A percentile compares a stretch with the other conserved stretches of the same genome.
These are phyloP conservation scores for Camponotus floridanus DNA, from an alignment of 1,140 invertebrate species.

Conservation along the genomic window DNA sequence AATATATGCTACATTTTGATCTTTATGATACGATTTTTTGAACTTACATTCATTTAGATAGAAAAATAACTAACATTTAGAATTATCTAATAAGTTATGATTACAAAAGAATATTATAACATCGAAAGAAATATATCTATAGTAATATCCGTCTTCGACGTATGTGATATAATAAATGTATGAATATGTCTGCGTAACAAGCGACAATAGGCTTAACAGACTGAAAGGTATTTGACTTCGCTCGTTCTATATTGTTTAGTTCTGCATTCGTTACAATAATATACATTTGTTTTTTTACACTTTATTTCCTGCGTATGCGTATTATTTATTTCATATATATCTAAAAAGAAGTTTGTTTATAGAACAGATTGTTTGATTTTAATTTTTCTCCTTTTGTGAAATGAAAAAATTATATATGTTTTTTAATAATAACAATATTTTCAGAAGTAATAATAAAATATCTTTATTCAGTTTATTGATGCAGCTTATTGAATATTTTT, in stretches of 20 bases:
- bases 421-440: neutral
- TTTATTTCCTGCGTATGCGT: neutral
- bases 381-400: neutral
- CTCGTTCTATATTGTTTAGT: conserved; percentile 7
- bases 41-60: conserved; percentile 2
- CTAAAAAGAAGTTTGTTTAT: neutral
- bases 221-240: conserved; percentile 37
- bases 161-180: neutral
- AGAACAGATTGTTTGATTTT: neutral
- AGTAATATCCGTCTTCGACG: neutral
- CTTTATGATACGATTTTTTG: neutral
- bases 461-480: neutral
- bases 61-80: neutral
- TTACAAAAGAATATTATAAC: neutral
- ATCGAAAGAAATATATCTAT: neutral
- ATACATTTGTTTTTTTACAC: neutral
- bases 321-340: neutral
- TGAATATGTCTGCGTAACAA: conserved; percentile 24
- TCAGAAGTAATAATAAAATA: neutral
- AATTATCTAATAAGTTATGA: neutral
- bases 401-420: neutral
- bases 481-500: neutral
- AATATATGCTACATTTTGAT: neutral
- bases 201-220: conserved; percentile 42
- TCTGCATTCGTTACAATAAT: conserved; percentile 12